Evolutionary conservation across 2,888 invertebrate species (phyloP), one percentile per base, ranked within the genome.

Genomic region (Alsophila aescularia): DNA sequence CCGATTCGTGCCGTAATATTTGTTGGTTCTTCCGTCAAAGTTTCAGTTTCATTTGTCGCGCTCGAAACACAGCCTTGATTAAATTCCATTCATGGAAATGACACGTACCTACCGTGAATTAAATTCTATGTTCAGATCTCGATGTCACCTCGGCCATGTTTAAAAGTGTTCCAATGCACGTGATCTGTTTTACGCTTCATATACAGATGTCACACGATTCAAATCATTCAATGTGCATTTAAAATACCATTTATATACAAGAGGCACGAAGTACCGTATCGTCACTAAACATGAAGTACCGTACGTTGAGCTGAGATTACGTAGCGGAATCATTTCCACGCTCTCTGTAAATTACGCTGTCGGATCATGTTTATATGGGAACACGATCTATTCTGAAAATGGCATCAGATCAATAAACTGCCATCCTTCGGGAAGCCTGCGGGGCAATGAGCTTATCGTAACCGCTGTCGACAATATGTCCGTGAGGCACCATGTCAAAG

Each of bases 1-100:
- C 57, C 51, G 62, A 66, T 59, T 64, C 57, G 27, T 55, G 62
- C 39, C 50, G 55, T 40, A 48, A 64, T 71, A 62, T 67, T 66
- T 58, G 59, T 62, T 64, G 24, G 24, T 24, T 60, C 48, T 62
- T 50, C 43, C 57, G 16, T 64, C 44, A 44, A 52, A 53, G 49
- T 50, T 42, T 50, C 51, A 43, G 37, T 57, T 56, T 39, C 43
- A 47, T 47, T 57, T 39, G 32, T 48, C 32, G 31, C 10, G 43
- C 35, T 39, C 31, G 6, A 44, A 50, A 50, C 49, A 55, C 43
- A 29, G 40, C 2, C 24, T 40, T 55, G 50, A 55, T 55, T 55
- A 43, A 48, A 57, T 48, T 57, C 42, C 51, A 48, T 50, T 50
- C 48, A 48, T 41, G 35, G n/a, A 41, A 49, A 49, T 13, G 34